Conservation (phyloP, 2,113 vertebrate species). For the Pholis gunnellus region DNA sequence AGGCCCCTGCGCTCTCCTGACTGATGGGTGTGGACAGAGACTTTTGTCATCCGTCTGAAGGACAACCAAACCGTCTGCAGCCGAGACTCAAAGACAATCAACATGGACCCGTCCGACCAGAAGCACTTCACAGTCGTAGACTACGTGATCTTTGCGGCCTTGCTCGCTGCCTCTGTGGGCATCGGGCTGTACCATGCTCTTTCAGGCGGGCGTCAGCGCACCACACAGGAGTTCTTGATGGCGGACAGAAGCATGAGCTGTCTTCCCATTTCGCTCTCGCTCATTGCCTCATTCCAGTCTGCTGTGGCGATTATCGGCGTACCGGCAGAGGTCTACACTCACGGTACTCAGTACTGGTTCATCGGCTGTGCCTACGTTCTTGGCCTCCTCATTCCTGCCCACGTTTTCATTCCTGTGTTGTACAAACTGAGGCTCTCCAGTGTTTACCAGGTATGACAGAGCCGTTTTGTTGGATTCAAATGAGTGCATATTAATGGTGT, state of each 20-base stretch:
- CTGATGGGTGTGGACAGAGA: slow-evolving; percentile 52
- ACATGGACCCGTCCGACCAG: slow-evolving; percentile 69
- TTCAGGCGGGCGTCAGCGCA: slow-evolving; percentile 89
- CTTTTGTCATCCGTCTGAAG: not conserved
- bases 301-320: slow-evolving; percentile 94
- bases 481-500: not conserved
- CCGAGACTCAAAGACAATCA: not conserved
- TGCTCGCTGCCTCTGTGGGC: slow-evolving; percentile 87
- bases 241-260: slow-evolving; percentile 92
- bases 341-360: slow-evolving; percentile 97
- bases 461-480: not conserved
- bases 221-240: slow-evolving; percentile 90
- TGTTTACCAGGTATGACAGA: slow-evolving; percentile 87
- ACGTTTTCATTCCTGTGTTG: slow-evolving; percentile 93
- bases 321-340: slow-evolving; percentile 89
- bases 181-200: slow-evolving; percentile 94
- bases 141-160: slow-evolving; percentile 89
- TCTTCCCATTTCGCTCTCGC: slow-evolving; percentile 90
- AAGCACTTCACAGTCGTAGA: slow-evolving; percentile 86
- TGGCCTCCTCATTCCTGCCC: slow-evolving; percentile 93
- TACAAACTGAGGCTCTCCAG: slow-evolving; percentile 92
- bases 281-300: slow-evolving; percentile 96
- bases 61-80: slow-evolving; percentile 2
- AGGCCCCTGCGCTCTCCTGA: slow-evolving; percentile 43
- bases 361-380: slow-evolving; percentile 92